These are phyloP conservation scores for Catocala sponsa DNA, from an alignment of 2,888 invertebrate species.

Conservation along the genomic window DNA sequence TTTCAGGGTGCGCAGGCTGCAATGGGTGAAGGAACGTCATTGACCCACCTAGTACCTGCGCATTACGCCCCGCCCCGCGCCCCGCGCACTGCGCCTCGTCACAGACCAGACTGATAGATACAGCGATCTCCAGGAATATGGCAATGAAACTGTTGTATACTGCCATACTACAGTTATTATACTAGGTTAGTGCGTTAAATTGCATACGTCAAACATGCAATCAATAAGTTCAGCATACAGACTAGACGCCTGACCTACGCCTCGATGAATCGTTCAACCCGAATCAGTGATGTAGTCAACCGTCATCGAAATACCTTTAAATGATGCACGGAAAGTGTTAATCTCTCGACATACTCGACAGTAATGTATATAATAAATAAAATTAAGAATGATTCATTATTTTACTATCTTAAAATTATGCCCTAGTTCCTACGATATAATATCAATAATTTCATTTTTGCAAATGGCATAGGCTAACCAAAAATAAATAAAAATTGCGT, in stretches of 20 bases:
- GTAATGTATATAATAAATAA: too few relatives aligned
- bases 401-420: too few relatives aligned
- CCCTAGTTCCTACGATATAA: too few relatives aligned
- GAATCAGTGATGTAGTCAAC: background rate
- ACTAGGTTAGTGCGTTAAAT: slow-evolving; percentile 37
- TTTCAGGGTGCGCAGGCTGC: slow-evolving; percentile 75
- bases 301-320: background rate
- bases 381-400: too few relatives aligned
- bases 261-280: slow-evolving; percentile 8
- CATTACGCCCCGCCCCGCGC: slow-evolving; percentile 51
- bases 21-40: slow-evolving; percentile 81
- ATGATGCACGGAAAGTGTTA: background rate
- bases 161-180: slow-evolving; percentile 8
- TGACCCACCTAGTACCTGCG: slow-evolving; percentile 80
- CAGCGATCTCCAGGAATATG: slow-evolving; percentile 76
- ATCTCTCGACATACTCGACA: too few relatives aligned
- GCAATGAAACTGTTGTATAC: slow-evolving; percentile 72
- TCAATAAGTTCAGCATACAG: slow-evolving; percentile 25
- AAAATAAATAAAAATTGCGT: too few relatives aligned
- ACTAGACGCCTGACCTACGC: slow-evolving; percentile 1
- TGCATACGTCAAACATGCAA: slow-evolving; percentile 39
- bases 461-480: too few relatives aligned
- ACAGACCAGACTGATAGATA: slow-evolving; percentile 68
- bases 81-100: slow-evolving; percentile 22
- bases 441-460: too few relatives aligned